phyloP scores from a whole-genome alignment of 2,888 invertebrate genomes.

The Sisyra terminalis region DNA sequence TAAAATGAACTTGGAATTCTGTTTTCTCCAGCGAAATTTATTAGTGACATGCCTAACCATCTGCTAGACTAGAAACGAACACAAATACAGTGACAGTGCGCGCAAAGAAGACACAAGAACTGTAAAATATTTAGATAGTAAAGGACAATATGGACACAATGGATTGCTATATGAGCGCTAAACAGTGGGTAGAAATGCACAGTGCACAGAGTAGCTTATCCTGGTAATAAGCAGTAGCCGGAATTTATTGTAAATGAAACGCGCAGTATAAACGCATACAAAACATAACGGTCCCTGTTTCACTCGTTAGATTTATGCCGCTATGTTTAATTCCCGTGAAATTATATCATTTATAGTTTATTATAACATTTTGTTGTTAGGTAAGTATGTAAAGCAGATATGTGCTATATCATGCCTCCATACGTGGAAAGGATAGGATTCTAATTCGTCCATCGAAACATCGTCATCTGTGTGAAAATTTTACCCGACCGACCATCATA shows the following conservation, averaged over 20 bases:
- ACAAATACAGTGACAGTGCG: background rate
- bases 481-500: too few species aligned
- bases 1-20: too few species aligned
- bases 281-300: background rate
- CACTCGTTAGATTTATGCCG: conserved; percentile 4
- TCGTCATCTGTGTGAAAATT: too few species aligned
- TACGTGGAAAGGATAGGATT: too few species aligned
- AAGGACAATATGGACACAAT: too few species aligned
- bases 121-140: too few species aligned
- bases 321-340: conserved; percentile 6
- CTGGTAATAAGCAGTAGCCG: conserved; percentile 3
- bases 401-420: too few species aligned
- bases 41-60: conserved; percentile 5
- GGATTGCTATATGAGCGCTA: background rate
- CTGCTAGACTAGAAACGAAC: background rate
- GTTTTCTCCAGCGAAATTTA: background rate
- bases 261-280: background rate
- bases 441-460: too few species aligned
- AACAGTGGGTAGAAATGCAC: conserved; percentile 1
- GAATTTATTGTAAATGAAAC: conserved; percentile 5
- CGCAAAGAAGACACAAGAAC: too few species aligned
- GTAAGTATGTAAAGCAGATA: too few species aligned
- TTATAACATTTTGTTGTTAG: conserved; percentile 1
- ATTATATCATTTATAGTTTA: conserved; percentile 5
- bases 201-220: conserved; percentile 1